Percentiles rank a stretch among this genome's conserved stretches.
phyloP scores from a whole-genome alignment of 2,113 vertebrate species.

The Charina bottae region DNA sequence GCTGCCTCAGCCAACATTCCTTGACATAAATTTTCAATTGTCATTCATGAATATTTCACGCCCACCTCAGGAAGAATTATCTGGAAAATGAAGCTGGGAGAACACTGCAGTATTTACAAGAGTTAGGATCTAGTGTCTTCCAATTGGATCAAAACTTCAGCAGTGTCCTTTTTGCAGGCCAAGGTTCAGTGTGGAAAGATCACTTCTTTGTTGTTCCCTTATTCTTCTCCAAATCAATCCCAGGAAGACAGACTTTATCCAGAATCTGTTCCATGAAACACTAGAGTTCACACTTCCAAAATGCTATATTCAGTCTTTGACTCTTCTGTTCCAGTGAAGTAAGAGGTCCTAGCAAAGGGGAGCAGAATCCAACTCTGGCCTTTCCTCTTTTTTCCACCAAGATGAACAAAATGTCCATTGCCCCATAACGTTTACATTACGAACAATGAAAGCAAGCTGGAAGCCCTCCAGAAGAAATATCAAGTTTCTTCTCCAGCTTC shows the following conservation, averaged over 20 bases:
- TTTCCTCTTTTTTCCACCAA: neutral
- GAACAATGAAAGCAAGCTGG: constrained; percentile 31
- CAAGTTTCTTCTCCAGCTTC: neutral
- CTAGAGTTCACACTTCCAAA: neutral
- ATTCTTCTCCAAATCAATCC: neutral
- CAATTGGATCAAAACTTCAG: neutral
- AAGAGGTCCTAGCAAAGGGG: neutral
- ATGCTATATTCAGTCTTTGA: neutral
- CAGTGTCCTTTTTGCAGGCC: neutral
- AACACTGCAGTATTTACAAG: constrained; percentile 30
- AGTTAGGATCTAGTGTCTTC: neutral
- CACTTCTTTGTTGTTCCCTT: neutral
- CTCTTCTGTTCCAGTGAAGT: neutral
- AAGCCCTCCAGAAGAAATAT: neutral
- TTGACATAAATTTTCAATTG: constrained; percentile 57
- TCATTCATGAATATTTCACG: constrained; percentile 65
- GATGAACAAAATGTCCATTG: neutral
- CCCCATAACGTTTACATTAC: neutral
- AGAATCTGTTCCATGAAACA: neutral
- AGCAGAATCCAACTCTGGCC: neutral
- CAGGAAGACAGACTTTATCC: neutral
- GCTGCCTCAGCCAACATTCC: constrained; percentile 46
- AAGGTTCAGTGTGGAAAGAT: neutral
- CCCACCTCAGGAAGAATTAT: constrained; percentile 56
- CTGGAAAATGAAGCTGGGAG: constrained; percentile 33